A percentile compares a stretch with the other conserved stretches of the same genome.
Conservation (phyloP, 2,113 vertebrate genomes). For the Felis chaus region DNA sequence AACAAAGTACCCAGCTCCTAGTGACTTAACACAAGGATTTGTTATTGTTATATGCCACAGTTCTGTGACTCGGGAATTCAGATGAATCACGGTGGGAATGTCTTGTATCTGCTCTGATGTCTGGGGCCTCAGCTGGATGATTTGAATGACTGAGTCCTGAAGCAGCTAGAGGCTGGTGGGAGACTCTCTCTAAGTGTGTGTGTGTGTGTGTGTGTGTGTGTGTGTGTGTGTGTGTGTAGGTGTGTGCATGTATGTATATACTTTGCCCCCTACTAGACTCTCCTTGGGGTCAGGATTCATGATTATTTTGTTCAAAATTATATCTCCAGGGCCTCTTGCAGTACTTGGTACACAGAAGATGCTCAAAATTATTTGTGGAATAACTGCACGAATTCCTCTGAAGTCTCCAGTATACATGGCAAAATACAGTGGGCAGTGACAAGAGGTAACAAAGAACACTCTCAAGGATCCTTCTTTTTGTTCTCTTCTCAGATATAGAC, state of each 20-base stretch:
- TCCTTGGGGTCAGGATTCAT: not conserved
- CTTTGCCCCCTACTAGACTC: not conserved
- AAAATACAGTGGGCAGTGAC: not conserved
- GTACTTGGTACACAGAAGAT: not conserved
- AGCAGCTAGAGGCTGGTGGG: not conserved
- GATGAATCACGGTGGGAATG: not conserved
- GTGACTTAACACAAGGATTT: not conserved
- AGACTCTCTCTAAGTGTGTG: not conserved
- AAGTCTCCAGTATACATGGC: not conserved
- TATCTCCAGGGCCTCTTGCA: too few species aligned
- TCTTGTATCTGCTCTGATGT: not conserved
- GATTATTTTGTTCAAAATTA: not conserved
- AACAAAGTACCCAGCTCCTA: too few species aligned
- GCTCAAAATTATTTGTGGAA: not conserved
- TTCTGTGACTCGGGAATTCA: not conserved
- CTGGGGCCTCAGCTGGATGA: not conserved
- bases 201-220: not conserved
- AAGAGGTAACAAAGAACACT: not conserved
- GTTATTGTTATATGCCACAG: too few species aligned
- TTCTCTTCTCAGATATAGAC: not conserved
- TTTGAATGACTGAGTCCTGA: not conserved
- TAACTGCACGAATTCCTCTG: not conserved
- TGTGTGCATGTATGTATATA: not conserved
- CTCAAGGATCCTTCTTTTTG: not conserved
- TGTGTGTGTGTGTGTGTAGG: accelerated